These are phyloP conservation scores for crab-eating macaque (Macaca fascicularis) DNA, from an alignment of 2,113 vertebrate species.

Conservation along the genomic window T2T-MFA8v1.1 NC_088386.1:14876501-14877000, in stretches of 20 bases:
- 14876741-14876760: not conserved
- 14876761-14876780: slow-evolving; percentile 34
- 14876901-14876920: not conserved
- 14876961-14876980: not conserved
- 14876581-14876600: slow-evolving; percentile 77
- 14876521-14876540: slow-evolving; percentile 67
- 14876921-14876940: not conserved
- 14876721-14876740: slow-evolving; percentile 11
- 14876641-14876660: slow-evolving; percentile 53
- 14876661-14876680: slow-evolving; percentile 46
- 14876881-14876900: not conserved
- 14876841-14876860: not conserved
- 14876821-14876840: not conserved
- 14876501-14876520: slow-evolving; percentile 66
- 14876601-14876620: slow-evolving; percentile 57
- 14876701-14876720: slow-evolving; percentile 4
- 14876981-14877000: not conserved
- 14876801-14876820: not conserved
- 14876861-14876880: not conserved
- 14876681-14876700: not conserved
- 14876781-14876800: not conserved
- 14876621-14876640: slow-evolving; percentile 49
- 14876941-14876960: not conserved
- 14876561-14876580: slow-evolving; percentile 80
- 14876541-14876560: slow-evolving; percentile 62